A percentile compares a stretch with the other conserved stretches of the same genome.
Evolutionary conservation across 1,140 invertebrate genomes (phyloP).

Genomic region (Agraylea sexmaculata): DNA sequence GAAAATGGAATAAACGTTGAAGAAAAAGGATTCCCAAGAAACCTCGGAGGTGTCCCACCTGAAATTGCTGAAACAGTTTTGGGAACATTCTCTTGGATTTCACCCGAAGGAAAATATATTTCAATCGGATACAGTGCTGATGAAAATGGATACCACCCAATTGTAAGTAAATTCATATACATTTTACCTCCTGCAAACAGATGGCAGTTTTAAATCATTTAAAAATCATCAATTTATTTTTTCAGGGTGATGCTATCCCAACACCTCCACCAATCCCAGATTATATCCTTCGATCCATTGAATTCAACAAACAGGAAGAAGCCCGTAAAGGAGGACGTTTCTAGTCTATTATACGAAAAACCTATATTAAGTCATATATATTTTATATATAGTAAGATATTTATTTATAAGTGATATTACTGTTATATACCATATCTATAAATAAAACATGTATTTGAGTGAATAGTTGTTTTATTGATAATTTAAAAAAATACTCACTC

Average conservation of each 20-base stretch:
- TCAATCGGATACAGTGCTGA: slow-evolving; percentile 40
- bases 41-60: slow-evolving; percentile 39
- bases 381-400: too few relatives aligned
- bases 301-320: slow-evolving; percentile 24
- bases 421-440: too few relatives aligned
- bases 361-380: too few relatives aligned
- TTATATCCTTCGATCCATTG: slow-evolving; percentile 35
- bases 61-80: slow-evolving; percentile 29
- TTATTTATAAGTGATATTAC: too few relatives aligned
- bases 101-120: slow-evolving; percentile 31
- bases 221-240: slow-evolving; percentile 10
- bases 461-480: too few relatives aligned
- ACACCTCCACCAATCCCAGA: slow-evolving; percentile 34
- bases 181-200: background rate
- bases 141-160: slow-evolving; percentile 44
- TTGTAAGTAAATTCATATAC: slow-evolving; percentile 23
- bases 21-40: slow-evolving; percentile 37
- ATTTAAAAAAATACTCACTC: too few relatives aligned
- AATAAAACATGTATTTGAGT: too few relatives aligned
- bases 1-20: slow-evolving; percentile 46
- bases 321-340: slow-evolving; percentile 3
- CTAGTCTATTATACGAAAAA: too few relatives aligned
- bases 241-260: slow-evolving; percentile 36
- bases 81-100: slow-evolving; percentile 34
- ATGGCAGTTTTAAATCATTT: slow-evolving; percentile 4